Evolutionary conservation across 2,888 invertebrate genomes (phyloP).

Genomic region (Drosophila colorata): DNA sequence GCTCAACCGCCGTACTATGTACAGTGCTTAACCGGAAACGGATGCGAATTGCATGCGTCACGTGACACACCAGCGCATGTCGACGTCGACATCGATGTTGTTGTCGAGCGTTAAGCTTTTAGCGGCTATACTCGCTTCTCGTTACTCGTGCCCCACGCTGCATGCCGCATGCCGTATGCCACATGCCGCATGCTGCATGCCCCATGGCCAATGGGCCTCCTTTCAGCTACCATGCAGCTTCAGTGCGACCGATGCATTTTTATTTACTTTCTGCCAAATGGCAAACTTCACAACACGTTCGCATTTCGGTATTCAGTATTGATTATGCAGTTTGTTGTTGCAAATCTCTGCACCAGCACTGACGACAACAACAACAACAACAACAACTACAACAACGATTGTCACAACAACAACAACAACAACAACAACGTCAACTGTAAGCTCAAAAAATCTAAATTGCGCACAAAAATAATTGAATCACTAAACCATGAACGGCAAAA

Average conservation of each 20-base stretch:
- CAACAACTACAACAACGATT: conserved; percentile 26
- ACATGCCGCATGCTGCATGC: conserved; percentile 8
- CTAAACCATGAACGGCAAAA: conserved; percentile 64
- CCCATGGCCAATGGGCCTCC: conserved; percentile 14
- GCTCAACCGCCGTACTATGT: conserved; percentile 23
- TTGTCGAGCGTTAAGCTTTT: conserved; percentile 68
- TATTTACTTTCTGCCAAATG: conserved; percentile 69
- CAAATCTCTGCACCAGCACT: conserved; percentile 61
- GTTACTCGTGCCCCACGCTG: conserved; percentile 30
- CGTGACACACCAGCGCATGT: conserved; percentile 77
- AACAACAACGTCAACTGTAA: conserved; percentile 46
- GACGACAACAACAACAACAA: conserved; percentile 36
- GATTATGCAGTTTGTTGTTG: conserved; percentile 78
- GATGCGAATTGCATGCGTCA: conserved; percentile 84
- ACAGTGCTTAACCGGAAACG: conserved; percentile 80
- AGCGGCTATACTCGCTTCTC: conserved; percentile 57
- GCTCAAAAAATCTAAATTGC: conserved; percentile 80
- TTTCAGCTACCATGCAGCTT: conserved; percentile 18
- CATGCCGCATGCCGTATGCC: conserved; percentile 8
- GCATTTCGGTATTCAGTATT: conserved; percentile 76
- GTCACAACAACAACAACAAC: conserved; percentile 17
- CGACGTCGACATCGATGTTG: conserved; percentile 31
- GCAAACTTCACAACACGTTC: conserved; percentile 69
- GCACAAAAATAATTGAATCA: conserved; percentile 81
- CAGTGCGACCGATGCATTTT: conserved; percentile 46